Percentiles rank a stretch among this genome's conserved stretches.
phyloP scores from a whole-genome alignment of 2,113 vertebrate genomes.

The Psilopsiagon aurifrons region DNA sequence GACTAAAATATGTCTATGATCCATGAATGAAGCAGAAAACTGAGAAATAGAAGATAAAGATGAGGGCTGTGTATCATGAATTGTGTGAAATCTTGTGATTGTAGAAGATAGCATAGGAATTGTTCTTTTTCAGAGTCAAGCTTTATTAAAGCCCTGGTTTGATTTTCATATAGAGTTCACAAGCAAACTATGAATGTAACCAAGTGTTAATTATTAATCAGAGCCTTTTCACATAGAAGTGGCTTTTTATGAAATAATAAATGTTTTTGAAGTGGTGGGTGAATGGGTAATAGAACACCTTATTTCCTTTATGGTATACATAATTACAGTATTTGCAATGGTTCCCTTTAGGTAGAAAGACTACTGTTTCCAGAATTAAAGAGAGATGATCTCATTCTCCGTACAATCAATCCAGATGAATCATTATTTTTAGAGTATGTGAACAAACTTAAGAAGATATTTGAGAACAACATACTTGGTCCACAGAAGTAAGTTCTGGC shows the following conservation, averaged over 20 bases:
- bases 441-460: slow-evolving; percentile 76
- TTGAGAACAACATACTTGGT: slow-evolving; percentile 84
- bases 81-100: not conserved
- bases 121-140: not conserved
- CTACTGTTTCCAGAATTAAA: slow-evolving; percentile 79
- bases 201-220: not conserved
- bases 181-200: not conserved
- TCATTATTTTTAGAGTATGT: slow-evolving; percentile 78
- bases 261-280: not conserved
- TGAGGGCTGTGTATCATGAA: rapidly evolving
- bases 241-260: not conserved
- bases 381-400: slow-evolving; percentile 72
- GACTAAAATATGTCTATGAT: not conserved
- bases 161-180: not conserved
- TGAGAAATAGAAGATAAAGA: not conserved
- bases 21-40: not conserved
- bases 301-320: not conserved
- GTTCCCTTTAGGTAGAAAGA: slow-evolving; percentile 84
- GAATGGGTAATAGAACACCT: not conserved
- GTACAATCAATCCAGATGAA: slow-evolving; percentile 80
- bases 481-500: slow-evolving; percentile 81
- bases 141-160: not conserved
- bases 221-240: not conserved
- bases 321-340: not conserved
- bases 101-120: not conserved